Base-by-base conservation (phyloP, 2,113 vertebrate genomes). In the Cnemophilus loriae region DNA sequence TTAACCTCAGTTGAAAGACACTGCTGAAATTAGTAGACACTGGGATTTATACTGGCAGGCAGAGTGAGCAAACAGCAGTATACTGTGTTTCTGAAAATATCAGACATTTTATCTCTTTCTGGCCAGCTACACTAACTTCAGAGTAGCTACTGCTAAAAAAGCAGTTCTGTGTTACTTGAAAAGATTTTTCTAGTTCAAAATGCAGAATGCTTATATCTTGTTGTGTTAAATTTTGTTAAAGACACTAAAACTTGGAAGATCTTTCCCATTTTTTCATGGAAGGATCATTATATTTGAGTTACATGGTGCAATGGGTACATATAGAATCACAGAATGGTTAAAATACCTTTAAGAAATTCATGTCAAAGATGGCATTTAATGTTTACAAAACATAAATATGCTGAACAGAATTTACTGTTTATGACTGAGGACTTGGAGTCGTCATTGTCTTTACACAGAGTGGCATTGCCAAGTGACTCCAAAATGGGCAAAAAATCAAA, bases 231-330 rank as follows among this genome's bases (percentile, higher is more conserved):
- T 65, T 74, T 75, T 52, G 22, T 84, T 87, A 11, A 19, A 77
- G 41, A n/a, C 35, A 12, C 8, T 10, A 26, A 80, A 13, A 73
- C 10, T 15, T 30, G 8, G 16, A 57, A 77, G 60, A 41, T 30
- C 4, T 79, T 60, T 68, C 42, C 24, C 2, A 2, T 74, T 53
- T 69, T 81, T 42, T 76, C 26, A 13, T 23, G 44, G 73, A 89
- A 77, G 37, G 10, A 77, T 9, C 13, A 2, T 9, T 42, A 1
- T 28, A 5, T 84, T 60, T 80, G 49, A 50, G 28, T 67, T 87
- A 20, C 47, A 18, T 0, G 1, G 8, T 70, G 24, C 24, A 52
- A 1, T 19, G 35, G 4, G 20, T n/a, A 10, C 53, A 15, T 32
- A 16, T 2, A 21, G 47, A 60, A 69, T 27, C 47, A 24, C 21